Conservation (phyloP, 2,797 vertebrate genomes). For the Poeciliopsis paucimaculata region DNA sequence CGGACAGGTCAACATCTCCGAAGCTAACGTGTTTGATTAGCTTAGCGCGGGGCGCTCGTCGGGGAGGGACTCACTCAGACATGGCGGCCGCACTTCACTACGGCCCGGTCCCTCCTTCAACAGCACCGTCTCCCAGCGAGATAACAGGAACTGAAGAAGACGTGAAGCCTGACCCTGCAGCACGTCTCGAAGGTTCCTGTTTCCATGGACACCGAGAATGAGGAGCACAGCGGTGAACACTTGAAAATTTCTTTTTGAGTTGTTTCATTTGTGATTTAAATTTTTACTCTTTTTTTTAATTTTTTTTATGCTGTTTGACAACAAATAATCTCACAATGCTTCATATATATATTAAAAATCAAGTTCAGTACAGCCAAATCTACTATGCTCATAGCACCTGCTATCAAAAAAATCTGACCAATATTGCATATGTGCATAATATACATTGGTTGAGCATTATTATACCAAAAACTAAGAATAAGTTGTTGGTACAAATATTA, state of each 20-base stretch:
- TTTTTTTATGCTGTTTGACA: too few species aligned
- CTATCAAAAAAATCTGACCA: too few species aligned
- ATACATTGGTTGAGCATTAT: too few species aligned
- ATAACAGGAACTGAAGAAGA: conserved; percentile 47
- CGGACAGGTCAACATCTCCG: conserved; percentile 35
- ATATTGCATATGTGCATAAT: too few species aligned
- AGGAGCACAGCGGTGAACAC: conserved; percentile 32
- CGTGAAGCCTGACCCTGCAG: conserved; percentile 56
- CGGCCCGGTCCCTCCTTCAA: conserved; percentile 25
- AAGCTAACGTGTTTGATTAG: conserved; percentile 29
- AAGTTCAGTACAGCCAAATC: too few species aligned
- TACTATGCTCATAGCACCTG: too few species aligned
- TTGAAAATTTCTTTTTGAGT: neutral
- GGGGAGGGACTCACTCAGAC: conserved; percentile 2
- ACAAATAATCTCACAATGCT: neutral
- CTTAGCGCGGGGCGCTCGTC: too few species aligned
- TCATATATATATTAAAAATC: too few species aligned
- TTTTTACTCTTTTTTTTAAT: neutral
- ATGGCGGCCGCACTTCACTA: conserved; percentile 9
- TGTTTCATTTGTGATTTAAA: neutral
- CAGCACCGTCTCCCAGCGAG: conserved; percentile 40
- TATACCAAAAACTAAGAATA: too few species aligned
- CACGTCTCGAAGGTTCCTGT: conserved; percentile 60
- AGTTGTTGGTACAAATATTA: too few species aligned
- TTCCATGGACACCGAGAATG: conserved; percentile 70